Evolutionary conservation across 2,113 vertebrate genomes (phyloP), one percentile per base, ranked within the genome.

Genomic region (Prionailurus viverrinus): DNA sequence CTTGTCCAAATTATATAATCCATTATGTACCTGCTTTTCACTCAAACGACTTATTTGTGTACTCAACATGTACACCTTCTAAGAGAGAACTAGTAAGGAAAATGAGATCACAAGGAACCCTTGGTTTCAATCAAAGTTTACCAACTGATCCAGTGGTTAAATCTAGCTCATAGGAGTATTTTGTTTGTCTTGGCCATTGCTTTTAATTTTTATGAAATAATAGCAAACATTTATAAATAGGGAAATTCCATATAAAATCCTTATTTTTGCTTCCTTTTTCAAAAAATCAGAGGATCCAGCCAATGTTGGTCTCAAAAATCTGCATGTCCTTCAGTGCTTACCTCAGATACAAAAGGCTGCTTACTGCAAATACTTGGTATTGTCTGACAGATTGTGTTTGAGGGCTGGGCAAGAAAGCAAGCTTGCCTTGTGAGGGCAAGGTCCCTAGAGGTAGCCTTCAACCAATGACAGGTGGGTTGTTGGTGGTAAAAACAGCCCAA

Each of bases 121-220:
- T 83, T 78, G 29, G n/a, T 95, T 96, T 97, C 19, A 33, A 29
- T 91, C 51, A 91, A 84, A 74, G 82, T 27, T 80, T 79, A 85
- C 25, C 53, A 83, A 91, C 14, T 41, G 31, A 93, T 84, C 18
- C 8, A 63, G 33, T 89, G 21, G 18, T 23, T 92, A 91, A 87
- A 69, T 89, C 19, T 66, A 84, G 33, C 14, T 39, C 63, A n/a
- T 5, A 93, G 27, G 71, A 84, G 12, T 73, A 10, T 79, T 92
- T 92, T 89, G 33, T 53, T 92, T 74, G 45, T 96, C 78, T 6
- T 94, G 23, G 11, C 4, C 14, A 76, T 51, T 36, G n/a, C 89
- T 89, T 91, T 96, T 65, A 58, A 6, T 88, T 87, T 88, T 55
- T 88, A 53, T 51, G 53, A 86, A 85, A 89, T 66, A 89, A 63